Percentiles rank a stretch among this genome's conserved stretches.
Evolutionary conservation across 2,113 vertebrate species (phyloP).

Genomic region (Ailuropoda melanoleuca): DNA sequence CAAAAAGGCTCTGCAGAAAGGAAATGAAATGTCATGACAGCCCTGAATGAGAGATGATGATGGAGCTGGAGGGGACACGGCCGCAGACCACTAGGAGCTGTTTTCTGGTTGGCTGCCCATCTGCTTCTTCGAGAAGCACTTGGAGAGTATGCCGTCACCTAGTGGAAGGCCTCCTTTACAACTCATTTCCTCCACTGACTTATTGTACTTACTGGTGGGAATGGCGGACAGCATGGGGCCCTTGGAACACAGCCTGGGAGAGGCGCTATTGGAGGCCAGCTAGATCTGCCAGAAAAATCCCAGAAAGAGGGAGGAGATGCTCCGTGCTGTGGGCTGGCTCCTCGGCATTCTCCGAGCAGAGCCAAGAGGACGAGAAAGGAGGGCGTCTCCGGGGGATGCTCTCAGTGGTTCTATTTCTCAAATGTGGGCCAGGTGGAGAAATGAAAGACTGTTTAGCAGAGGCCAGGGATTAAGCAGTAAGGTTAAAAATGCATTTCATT

Average conservation of each 20-base stretch:
- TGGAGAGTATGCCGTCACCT: not conserved
- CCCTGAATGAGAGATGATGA: not conserved
- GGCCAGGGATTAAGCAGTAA: not conserved
- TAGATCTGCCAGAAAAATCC: not conserved
- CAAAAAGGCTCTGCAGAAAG: constrained; percentile 85
- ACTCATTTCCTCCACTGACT: not conserved
- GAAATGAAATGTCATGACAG: constrained; percentile 43
- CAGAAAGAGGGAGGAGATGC: not conserved
- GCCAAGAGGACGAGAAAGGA: not conserved
- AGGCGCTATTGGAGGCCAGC: not conserved
- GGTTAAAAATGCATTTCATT: not conserved
- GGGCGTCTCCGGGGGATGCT: not conserved
- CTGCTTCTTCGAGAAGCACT: not conserved
- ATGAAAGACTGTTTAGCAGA: not conserved
- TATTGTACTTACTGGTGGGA: not conserved
- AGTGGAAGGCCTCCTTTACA: not conserved
- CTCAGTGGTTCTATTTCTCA: not conserved
- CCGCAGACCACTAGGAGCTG: rapidly evolving
- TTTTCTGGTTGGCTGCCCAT: not conserved
- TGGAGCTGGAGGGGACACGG: rapidly evolving
- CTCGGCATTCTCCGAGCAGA: not conserved
- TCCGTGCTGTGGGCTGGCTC: not conserved
- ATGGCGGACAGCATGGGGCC: not conserved
- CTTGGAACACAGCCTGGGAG: not conserved
- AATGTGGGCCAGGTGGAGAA: not conserved